Evolutionary conservation across 2,113 vertebrate species (phyloP).

Genomic region (Dipodomys merriami): DNA sequence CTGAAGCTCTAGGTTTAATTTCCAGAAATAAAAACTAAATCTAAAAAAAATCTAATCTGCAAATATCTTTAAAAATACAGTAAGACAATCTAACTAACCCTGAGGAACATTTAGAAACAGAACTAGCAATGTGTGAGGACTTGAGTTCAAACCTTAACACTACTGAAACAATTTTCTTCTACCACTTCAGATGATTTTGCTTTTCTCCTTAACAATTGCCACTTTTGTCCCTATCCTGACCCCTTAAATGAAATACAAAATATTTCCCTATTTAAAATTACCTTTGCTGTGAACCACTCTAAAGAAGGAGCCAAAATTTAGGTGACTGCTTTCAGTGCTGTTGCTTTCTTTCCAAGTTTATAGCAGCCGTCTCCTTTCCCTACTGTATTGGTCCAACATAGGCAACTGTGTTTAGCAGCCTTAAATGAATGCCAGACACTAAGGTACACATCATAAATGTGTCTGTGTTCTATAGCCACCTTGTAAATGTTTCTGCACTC

Average conservation of each 20-base stretch:
- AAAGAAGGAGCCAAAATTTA: slow-evolving; percentile 44
- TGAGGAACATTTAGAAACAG: too few relatives aligned
- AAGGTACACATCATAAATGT: slow-evolving; percentile 42
- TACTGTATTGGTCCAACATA: neutral
- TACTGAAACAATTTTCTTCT: neutral
- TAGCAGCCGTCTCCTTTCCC: slow-evolving; percentile 64
- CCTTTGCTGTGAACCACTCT: slow-evolving; percentile 44
- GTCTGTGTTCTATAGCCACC: slow-evolving; percentile 50
- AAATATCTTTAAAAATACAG: too few relatives aligned
- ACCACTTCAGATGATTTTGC: slow-evolving; percentile 41
- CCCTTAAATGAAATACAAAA: slow-evolving; percentile 47
- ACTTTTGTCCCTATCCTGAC: neutral
- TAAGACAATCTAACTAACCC: too few relatives aligned
- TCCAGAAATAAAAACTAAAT: too few relatives aligned
- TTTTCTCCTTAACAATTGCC: slow-evolving; percentile 28
- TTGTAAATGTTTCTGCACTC: slow-evolving; percentile 59
- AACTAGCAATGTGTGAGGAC: too few relatives aligned
- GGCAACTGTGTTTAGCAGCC: slow-evolving; percentile 47
- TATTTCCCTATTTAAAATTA: slow-evolving; percentile 58
- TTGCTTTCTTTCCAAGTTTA: slow-evolving; percentile 47
- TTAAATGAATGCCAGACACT: slow-evolving; percentile 53
- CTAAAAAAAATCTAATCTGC: too few relatives aligned
- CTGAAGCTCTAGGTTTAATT: too few relatives aligned
- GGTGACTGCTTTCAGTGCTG: slow-evolving; percentile 32
- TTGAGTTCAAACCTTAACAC: too few relatives aligned